Evolutionary conservation across 2,113 vertebrate species (phyloP), one percentile per base, ranked within the genome.

Genomic region (Tympanuchus pallidicinctus): DNA sequence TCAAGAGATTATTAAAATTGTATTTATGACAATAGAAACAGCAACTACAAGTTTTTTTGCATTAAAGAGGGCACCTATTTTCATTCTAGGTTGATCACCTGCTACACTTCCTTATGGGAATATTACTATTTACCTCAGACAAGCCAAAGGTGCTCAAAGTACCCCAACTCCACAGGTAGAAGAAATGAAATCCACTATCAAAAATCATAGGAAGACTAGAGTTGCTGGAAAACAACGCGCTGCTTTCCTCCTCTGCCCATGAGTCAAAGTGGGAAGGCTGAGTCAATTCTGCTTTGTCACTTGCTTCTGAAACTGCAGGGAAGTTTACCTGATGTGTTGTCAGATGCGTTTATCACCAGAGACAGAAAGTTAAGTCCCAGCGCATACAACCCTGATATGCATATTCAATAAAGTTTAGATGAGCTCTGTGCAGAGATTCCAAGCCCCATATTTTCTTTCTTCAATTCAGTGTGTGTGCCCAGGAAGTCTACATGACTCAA

Each of bases 211-310:
- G 30, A 77, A 81, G n/a, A 42, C 19, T 69, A 69, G 34, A 47
- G 43, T 19, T 24, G 27, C 4, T 54, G 45, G 43, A 65, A 65
- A 63, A 38, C 0, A 0, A 42, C 42, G 63, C 0, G 0, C 3
- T 47, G 74, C 36, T 52, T 61, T 56, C n/a, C 36, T 81, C 47
- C 56, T 64, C 48, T 40, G 59, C 13, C n/a, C 19, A 6, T 7
- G 43, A 88, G 50, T 40, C 43, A n/a, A 60, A 69, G 22, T 19
- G 57, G 30, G 27, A 77, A 77, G 48, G 25, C 11, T 64, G 27
- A 78, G 42, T n/a, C 56, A 69, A 14, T 43, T 77, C 43, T 34
- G 50, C 70, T 38, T 34, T 32, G 19, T 36, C 8, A 1, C 20
- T 67, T 47, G 24, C 36, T 78, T 54, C 72, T 5, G 32, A 42